Evolutionary conservation across 2,888 invertebrate genomes (phyloP), one percentile per base, ranked within the genome.

Genomic region (Hermaeophaga mercurialis): DNA sequence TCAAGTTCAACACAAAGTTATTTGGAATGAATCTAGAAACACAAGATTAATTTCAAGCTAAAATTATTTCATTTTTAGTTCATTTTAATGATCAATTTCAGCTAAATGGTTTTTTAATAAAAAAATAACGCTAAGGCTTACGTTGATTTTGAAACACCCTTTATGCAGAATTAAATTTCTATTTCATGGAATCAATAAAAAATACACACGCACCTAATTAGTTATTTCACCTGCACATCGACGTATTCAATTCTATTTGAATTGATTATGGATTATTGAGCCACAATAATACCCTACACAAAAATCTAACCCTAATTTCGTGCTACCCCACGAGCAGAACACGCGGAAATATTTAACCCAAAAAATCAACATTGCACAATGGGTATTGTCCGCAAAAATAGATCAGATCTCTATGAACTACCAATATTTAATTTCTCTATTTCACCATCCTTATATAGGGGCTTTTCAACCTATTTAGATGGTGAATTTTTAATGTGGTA

Each of bases 341-440:
- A 72, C 72, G 69, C 72, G 71, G 69, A 70, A 71, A 66, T 70
- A 66, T 70, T 71, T 70, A 69, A 65, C 70, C 66, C 64, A 66
- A 60, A 66, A 22, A 69, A 62, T 65, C 63, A 67, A 48, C 60
- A 65, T 63, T 66, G 50, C 63, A 61, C 64, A 70, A 70, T 65
- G 56, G 53, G 66, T 64, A 64, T 69, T 71, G 70, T 70, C 66
- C 62, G 58, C 56, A 66, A 68, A 69, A 67, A 68, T 69, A 67
- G 68, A 68, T 67, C 68, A 56, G 57, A 65, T 64, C 63, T 61
- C 33, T 54, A 26, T 9, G 2, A 38, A 19, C 28, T 7, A 41
- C 48, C 54, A 46, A 14, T 18, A 61, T 50, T 41, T 43, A 43
- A 57, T 44, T 17, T 49, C 59, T 6, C n/a, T 24, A 22, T 5